phyloP scores from a whole-genome alignment of 2,888 invertebrate species.

The Thymelicus acteon region DNA sequence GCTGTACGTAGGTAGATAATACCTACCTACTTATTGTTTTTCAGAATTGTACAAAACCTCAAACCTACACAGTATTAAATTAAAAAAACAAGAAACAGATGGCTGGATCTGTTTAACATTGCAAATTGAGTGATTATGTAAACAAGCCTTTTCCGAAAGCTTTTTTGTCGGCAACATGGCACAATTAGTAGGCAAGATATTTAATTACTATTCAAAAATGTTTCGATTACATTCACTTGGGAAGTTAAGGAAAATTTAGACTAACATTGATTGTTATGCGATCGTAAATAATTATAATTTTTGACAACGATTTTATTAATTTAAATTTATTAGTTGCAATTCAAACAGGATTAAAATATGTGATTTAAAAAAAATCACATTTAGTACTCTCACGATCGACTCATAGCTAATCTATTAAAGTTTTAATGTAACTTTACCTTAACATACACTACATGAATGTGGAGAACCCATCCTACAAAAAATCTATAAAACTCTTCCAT shows the following conservation, averaged over 20 bases:
- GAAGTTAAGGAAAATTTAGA: constrained; percentile 35
- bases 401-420: no score
- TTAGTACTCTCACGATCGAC: no score
- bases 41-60: constrained; percentile 45
- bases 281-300: no score
- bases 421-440: no score
- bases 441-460: no score
- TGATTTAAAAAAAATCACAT: no score
- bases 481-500: no score
- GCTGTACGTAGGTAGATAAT: background rate
- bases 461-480: no score
- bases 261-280: background rate
- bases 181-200: constrained; percentile 58
- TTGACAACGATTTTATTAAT: no score
- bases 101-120: constrained; percentile 74
- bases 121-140: constrained; percentile 82
- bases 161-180: constrained; percentile 66
- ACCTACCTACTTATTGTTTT: background rate
- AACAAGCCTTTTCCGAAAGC: constrained; percentile 68
- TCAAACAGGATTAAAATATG: no score
- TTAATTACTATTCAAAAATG: constrained; percentile 73
- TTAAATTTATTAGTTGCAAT: no score
- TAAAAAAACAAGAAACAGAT: constrained; percentile 59
- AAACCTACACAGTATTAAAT: constrained; percentile 46
- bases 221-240: constrained; percentile 58